Percentiles rank a stretch among this genome's conserved stretches.
Conservation (phyloP, 2,797 vertebrate species). For the Falco cherrug region DNA sequence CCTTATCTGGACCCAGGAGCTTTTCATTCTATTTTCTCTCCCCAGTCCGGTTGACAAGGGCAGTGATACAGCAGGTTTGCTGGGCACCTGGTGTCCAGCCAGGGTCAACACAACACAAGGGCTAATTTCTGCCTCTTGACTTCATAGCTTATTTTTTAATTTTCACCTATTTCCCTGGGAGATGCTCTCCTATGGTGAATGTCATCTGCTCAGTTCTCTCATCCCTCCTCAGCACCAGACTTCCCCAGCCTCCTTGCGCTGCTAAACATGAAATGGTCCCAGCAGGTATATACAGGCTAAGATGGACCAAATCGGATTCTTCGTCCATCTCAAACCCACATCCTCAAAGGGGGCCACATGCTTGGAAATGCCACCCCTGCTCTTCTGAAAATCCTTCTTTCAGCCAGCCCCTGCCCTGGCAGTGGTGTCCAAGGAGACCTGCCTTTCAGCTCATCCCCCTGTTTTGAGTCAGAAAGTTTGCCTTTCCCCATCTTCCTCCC, state of each 20-base stretch:
- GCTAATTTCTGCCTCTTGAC: not conserved
- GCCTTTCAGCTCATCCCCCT: not conserved
- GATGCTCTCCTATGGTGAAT: not conserved
- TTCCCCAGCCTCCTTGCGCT: not conserved
- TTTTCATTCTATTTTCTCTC: too few species aligned
- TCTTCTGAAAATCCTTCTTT: not conserved
- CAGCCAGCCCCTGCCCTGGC: not conserved
- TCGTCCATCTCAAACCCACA: not conserved
- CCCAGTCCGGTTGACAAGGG: too few species aligned
- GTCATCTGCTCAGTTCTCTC: not conserved
- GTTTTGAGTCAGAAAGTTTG: not conserved
- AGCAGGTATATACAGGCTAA: not conserved
- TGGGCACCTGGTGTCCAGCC: too few species aligned
- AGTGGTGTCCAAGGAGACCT: not conserved
- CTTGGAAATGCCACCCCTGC: not conserved
- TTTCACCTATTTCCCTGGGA: not conserved
- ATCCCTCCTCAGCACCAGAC: not conserved
- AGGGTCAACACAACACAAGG: too few species aligned
- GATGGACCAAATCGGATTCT: not conserved
- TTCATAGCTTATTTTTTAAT: not conserved
- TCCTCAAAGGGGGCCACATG: not conserved
- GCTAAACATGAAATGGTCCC: not conserved
- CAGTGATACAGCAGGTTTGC: too few species aligned
- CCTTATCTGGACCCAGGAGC: too few species aligned
- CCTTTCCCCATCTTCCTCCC: not conserved